Evolutionary conservation across 2,113 vertebrate genomes (phyloP).

Genomic region (Poecilia latipinna): DNA sequence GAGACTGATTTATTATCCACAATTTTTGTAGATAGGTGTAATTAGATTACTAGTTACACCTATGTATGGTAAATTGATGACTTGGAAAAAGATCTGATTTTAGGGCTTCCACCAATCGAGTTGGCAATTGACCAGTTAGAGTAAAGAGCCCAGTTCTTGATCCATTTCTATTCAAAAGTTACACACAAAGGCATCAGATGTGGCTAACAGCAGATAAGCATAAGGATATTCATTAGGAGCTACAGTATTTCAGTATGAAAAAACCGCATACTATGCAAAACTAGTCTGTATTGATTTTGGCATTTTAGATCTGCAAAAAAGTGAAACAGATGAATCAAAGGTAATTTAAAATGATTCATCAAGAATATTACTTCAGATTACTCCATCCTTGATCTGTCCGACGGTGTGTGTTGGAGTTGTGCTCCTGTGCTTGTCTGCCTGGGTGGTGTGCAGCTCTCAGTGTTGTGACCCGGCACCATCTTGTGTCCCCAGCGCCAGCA

Average conservation of each 20-base stretch:
- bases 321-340: too few relatives aligned
- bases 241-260: too few relatives aligned
- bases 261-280: too few relatives aligned
- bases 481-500: constrained; percentile 62
- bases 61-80: background rate
- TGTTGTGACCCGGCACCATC: constrained; percentile 63
- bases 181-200: constrained; percentile 58
- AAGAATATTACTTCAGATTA: background rate
- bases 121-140: too few relatives aligned
- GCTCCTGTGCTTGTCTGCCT: background rate
- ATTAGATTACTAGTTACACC: background rate
- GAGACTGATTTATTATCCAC: too few relatives aligned
- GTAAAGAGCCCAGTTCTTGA: too few relatives aligned
- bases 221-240: constrained; percentile 12
- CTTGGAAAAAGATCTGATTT: background rate
- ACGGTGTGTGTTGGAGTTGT: background rate
- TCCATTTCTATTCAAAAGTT: too few relatives aligned
- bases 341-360: background rate
- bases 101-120: too few relatives aligned
- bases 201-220: constrained; percentile 60
- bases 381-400: rapidly evolving
- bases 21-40: background rate
- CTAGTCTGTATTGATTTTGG: too few relatives aligned
- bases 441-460: background rate
- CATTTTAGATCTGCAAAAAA: too few relatives aligned